Evolutionary conservation across 2,888 invertebrate genomes (phyloP), one percentile per base, ranked within the genome.

Genomic region (Harpalus rufipes): DNA sequence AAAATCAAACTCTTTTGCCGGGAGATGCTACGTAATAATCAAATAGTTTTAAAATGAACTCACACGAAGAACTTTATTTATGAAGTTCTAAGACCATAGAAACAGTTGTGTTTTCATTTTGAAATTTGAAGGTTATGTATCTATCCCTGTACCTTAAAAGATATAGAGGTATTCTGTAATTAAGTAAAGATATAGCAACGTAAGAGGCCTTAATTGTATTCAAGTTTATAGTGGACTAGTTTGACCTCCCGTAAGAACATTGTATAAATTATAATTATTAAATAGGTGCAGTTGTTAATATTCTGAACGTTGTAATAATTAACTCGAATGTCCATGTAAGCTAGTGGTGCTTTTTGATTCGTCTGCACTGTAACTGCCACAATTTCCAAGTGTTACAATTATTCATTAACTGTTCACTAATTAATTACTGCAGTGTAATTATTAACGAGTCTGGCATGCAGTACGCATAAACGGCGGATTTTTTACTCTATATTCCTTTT

Each of bases 191-290:
- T 82, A 82, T 82, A 84, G 78, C 84, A 84, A 84, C 84, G 84
- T 84, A 84, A 84, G 84, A 84, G 84, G 84, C 84, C 84, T 84
- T 84, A 84, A 84, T 84, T 84, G 84, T 79, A 84, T 84, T 84
- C 84, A 84, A 79, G 59, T 84, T 79, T 76, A 65, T 74, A 74
- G 72, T 74, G 44, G 72, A 83, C 83, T 83, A 83, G 76, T 83
- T 79, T 84, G 84, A 84, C 68, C 44, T 68, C 68, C 63, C 82
- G 82, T 81, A 81, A 81, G 80, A 82, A 83, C 74, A 83, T 74
- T 83, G 81, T 81, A 81, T 81, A 81, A 80, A 82, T 72, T 82
- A 68, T 16, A 74, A 41, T 44, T 74, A 44, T 44, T 41, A 72
- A 74, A 61, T 83, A 83, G 83, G 59, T 76, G 76, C 83, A 83